phyloP scores from a whole-genome alignment of 2,797 vertebrate genomes.

The Adrianichthys oophorus region DNA sequence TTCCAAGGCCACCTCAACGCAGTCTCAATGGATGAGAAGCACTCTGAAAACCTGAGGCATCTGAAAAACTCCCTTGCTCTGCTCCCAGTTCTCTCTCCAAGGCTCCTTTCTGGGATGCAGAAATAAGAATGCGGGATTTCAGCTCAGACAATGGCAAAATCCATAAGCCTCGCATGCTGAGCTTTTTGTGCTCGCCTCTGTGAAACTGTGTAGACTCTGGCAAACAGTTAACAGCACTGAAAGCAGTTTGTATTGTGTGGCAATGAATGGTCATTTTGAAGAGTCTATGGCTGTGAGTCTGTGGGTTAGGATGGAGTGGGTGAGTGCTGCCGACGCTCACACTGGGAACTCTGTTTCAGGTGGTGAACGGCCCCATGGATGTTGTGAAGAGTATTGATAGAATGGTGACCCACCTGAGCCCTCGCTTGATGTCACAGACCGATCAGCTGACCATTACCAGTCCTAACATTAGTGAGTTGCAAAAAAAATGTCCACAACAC shows the following conservation, averaged over 20 bases:
- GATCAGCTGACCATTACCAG: constrained; percentile 74
- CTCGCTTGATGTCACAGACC: constrained; percentile 68
- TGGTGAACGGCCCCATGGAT: constrained; percentile 86
- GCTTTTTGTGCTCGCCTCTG: constrained; percentile 12
- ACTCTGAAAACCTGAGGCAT: constrained; percentile 51
- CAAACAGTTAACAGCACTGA: constrained; percentile 12
- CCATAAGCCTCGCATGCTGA: constrained; percentile 25
- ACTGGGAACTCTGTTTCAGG: constrained; percentile 66
- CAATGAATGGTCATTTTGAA: constrained; percentile 51
- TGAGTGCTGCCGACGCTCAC: constrained; percentile 9
- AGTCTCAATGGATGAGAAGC: constrained; percentile 65
- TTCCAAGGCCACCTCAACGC: constrained; percentile 69
- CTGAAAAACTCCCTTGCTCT: constrained; percentile 35
- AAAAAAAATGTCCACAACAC: not conserved
- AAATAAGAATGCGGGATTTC: constrained; percentile 49
- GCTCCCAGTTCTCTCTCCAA: constrained; percentile 43
- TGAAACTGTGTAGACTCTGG: constrained; percentile 18
- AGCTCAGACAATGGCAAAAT: constrained; percentile 40
- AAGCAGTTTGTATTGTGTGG: constrained; percentile 24
- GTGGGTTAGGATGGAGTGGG: constrained; percentile 1
- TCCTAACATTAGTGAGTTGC: constrained; percentile 81
- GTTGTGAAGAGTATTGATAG: constrained; percentile 83
- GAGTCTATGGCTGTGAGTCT: constrained; percentile 12
- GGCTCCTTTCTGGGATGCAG: constrained; percentile 44
- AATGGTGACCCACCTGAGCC: constrained; percentile 80